Evolutionary conservation across 2,888 invertebrate species (phyloP).

Genomic region (Lobophora halterata): DNA sequence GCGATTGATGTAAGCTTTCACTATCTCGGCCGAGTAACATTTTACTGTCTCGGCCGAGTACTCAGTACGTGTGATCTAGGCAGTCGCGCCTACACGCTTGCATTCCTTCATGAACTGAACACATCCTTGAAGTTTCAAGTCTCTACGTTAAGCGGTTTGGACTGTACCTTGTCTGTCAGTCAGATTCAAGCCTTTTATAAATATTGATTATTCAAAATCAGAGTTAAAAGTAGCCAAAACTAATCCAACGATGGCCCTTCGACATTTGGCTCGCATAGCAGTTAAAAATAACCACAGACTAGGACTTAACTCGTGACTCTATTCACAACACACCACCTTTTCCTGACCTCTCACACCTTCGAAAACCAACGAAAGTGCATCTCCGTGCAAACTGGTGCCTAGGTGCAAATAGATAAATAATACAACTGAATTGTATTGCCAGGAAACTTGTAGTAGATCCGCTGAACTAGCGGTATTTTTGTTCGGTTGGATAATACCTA

Average conservation of each 20-base stretch:
- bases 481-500: constrained; percentile 20
- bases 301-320: constrained; percentile 47
- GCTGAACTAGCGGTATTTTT: constrained; percentile 14
- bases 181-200: no score
- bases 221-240: constrained; percentile 9
- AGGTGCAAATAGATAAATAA: constrained; percentile 23
- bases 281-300: constrained; percentile 60
- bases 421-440: constrained; percentile 15
- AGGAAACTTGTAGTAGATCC: not conserved
- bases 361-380: constrained; percentile 33
- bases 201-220: no score
- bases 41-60: no score
- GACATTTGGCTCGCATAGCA: constrained; percentile 46
- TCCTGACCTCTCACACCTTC: constrained; percentile 24
- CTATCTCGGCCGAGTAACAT: no score
- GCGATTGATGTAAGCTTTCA: no score
- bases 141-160: no score
- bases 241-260: constrained; percentile 49
- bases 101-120: no score
- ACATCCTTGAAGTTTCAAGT: no score
- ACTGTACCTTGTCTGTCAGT: no score
- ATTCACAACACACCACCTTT: constrained; percentile 32
- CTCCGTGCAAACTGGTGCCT: constrained; percentile 29
- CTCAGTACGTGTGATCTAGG: no score
- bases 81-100: no score